Conservation (phyloP, 2,888 invertebrate genomes). For the Tachystola acroxantha region DNA sequence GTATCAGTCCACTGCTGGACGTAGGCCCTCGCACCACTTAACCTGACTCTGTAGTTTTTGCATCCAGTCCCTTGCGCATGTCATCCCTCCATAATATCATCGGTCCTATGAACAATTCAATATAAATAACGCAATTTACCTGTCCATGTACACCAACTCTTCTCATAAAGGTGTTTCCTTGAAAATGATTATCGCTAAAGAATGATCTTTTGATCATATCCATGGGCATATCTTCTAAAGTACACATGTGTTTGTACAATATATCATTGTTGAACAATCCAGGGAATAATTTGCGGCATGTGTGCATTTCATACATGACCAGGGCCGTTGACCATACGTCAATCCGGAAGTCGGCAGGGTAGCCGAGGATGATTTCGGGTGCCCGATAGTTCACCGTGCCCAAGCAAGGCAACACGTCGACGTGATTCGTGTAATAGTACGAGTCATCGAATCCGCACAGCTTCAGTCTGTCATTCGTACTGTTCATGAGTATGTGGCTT, state of each 20-base stretch:
- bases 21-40: too few relatives aligned
- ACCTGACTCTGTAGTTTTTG: too few relatives aligned
- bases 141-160: slow-evolving; percentile 10
- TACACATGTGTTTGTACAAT: slow-evolving; percentile 39
- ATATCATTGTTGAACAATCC: slow-evolving; percentile 35
- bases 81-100: too few relatives aligned
- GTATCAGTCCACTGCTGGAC: too few relatives aligned
- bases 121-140: slow-evolving; percentile 16
- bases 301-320: slow-evolving; percentile 50
- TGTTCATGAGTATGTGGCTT: slow-evolving; percentile 43
- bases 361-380: slow-evolving; percentile 53
- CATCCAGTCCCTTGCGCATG: too few relatives aligned
- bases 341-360: slow-evolving; percentile 30
- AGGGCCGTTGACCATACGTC: slow-evolving; percentile 55
- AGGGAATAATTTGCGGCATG: slow-evolving; percentile 30
- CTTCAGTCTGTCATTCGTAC: slow-evolving; percentile 29
- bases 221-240: slow-evolving; percentile 30
- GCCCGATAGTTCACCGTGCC: slow-evolving; percentile 42
- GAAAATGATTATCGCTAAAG: slow-evolving; percentile 26
- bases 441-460: slow-evolving; percentile 52
- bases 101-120: too few relatives aligned
- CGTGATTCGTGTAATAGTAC: slow-evolving; percentile 14
- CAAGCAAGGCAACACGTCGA: slow-evolving; percentile 18
- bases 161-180: slow-evolving; percentile 24
- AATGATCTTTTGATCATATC: slow-evolving; percentile 33